Percentiles rank a stretch among this genome's conserved stretches.
phyloP scores from a whole-genome alignment of 1,140 invertebrate species.

The Solenopsis invicta region DNA sequence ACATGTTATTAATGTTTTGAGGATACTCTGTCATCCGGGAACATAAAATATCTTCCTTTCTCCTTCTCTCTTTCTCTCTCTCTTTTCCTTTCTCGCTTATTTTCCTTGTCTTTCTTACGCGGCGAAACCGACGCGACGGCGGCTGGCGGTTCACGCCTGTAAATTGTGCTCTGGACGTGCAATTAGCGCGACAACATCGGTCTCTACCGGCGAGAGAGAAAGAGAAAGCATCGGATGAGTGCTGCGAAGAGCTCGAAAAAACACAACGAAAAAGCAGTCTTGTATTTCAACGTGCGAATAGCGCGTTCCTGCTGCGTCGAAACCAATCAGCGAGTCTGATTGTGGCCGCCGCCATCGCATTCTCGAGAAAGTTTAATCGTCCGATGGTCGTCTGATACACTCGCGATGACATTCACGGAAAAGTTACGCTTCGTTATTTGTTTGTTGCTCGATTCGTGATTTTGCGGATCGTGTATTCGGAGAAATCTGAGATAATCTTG shows the following conservation, averaged over 20 bases:
- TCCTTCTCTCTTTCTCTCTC: conserved; percentile 26
- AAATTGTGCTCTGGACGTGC: conserved; percentile 73
- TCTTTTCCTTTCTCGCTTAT: neutral
- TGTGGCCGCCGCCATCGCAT: conserved; percentile 7
- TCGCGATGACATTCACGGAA: conserved; percentile 10
- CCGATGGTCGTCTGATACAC: neutral
- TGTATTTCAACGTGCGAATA: conserved; percentile 43
- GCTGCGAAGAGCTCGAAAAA: conserved; percentile 49
- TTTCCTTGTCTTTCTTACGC: neutral
- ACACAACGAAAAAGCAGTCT: conserved; percentile 40
- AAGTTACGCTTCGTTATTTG: neutral
- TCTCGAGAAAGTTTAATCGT: conserved; percentile 18
- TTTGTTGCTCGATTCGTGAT: neutral
- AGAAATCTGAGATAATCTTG: conserved; percentile 20
- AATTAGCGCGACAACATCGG: conserved; percentile 75
- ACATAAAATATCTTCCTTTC: conserved; percentile 29
- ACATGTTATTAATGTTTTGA: conserved; percentile 46
- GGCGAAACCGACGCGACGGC: conserved; percentile 8
- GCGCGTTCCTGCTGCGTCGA: conserved; percentile 21
- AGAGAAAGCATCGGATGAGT: neutral
- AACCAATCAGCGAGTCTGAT: conserved; percentile 17
- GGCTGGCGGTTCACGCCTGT: conserved; percentile 53
- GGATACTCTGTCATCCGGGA: conserved; percentile 17
- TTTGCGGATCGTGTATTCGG: neutral
- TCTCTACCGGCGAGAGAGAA: neutral